Conservation (phyloP, 2,797 vertebrate genomes). For the Picus viridis region DNA sequence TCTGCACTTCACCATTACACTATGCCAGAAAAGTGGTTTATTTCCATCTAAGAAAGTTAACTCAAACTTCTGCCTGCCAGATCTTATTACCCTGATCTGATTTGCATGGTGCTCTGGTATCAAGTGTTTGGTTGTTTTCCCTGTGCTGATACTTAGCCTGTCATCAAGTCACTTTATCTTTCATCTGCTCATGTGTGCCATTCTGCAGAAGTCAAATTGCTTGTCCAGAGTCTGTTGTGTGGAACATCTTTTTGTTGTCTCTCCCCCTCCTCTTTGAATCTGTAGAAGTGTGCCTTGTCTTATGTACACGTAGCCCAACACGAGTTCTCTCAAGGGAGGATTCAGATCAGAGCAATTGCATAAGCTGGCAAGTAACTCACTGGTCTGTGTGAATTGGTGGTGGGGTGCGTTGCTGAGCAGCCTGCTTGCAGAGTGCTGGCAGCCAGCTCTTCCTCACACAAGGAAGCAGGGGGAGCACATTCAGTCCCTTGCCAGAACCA, state of each 20-base stretch:
- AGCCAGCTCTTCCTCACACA: background rate
- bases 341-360: constrained; percentile 41
- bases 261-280: background rate
- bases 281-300: background rate
- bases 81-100: background rate
- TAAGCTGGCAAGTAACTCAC: constrained; percentile 1
- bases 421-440: background rate
- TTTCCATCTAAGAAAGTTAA: background rate
- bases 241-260: background rate
- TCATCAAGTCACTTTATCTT: background rate
- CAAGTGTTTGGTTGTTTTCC: background rate
- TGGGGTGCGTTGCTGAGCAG: background rate
- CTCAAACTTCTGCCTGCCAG: background rate
- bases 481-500: background rate
- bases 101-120: background rate
- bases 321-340: background rate
- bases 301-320: background rate
- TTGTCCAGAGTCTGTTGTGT: background rate
- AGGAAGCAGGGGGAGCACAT: background rate
- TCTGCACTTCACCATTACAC: background rate
- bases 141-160: background rate
- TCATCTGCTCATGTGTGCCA: background rate
- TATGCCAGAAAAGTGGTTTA: background rate
- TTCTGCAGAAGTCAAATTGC: background rate
- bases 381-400: background rate